Evolutionary conservation across 2,888 invertebrate species (phyloP), one percentile per base, ranked within the genome.

Genomic region (Rhagium mordax): DNA sequence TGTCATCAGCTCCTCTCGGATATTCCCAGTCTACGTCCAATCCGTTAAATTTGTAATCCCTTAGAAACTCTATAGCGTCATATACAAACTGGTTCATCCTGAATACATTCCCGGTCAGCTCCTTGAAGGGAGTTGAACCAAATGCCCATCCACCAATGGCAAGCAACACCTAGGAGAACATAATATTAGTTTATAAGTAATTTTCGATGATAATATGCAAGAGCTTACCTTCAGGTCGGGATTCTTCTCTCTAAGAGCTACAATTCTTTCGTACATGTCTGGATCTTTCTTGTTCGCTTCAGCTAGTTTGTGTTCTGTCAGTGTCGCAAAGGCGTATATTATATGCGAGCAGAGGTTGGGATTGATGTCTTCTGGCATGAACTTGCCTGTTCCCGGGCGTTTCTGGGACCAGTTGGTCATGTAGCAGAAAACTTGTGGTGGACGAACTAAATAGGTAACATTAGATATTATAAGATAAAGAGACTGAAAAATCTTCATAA

Each of bases 81-180:
- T 97, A 98, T 3, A 97, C 97, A 85, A 98, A 98, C 85, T 96
- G 96, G 86, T 97, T 97, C 96, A 97, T 97, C 57, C 97, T 92
- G 91, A 95, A 97, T 3, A 95, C 94, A 85, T 96, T 97, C 72
- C 94, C 94, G 0, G 97, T 97, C 51, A 97, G 90, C 86, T 97
- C 96, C 89, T 96, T 96, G 91, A 96, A 97, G 2, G 97, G 97
- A 0, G 96, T 96, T 0, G 98, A 97, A 10, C 98, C 98, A 84
- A 98, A 98, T 0, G 96, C 96, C 98, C 98, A 98, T 18, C 98
- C 98, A 71, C 98, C 98, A 80, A 98, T 96, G 0, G 96, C 96
- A 15, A 96, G 88, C 0, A 96, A 89, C 74, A 96, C 91, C 93
- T 96, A 83, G 6, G n/a, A n/a, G n/a, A n/a, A n/a, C n/a, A 78